Percentiles rank a stretch among this genome's conserved stretches.
These are phyloP conservation scores for Trialeurodes vaporariorum DNA, from an alignment of 1,140 invertebrate species.

Conservation along the genomic window DNA sequence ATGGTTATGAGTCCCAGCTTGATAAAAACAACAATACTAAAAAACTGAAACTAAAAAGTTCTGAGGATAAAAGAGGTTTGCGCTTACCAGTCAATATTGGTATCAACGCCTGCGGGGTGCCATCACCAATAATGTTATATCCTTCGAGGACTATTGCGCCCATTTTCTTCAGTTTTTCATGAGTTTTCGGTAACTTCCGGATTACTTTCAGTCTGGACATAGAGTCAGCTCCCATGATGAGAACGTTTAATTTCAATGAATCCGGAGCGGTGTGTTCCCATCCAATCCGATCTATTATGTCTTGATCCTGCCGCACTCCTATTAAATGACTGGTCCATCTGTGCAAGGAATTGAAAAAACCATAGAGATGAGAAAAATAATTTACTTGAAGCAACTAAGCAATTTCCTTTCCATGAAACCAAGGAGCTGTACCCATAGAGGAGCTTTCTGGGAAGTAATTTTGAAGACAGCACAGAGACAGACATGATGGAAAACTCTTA, in stretches of 20 bases:
- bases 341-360: too few species aligned
- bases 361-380: too few species aligned
- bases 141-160: conserved; percentile 58
- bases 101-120: conserved; percentile 83
- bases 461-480: too few species aligned
- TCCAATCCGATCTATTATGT: conserved; percentile 33
- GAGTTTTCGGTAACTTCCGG: conserved; percentile 69
- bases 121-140: conserved; percentile 87
- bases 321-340: conserved; percentile 47
- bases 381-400: too few species aligned
- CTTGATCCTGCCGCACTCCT: conserved; percentile 40
- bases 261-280: conserved; percentile 41
- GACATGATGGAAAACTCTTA: too few species aligned
- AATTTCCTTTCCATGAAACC: too few species aligned
- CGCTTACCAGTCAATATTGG: conserved; percentile 70
- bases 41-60: too few species aligned
- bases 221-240: conserved; percentile 88
- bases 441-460: too few species aligned
- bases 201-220: conserved; percentile 76
- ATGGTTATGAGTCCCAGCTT: too few species aligned
- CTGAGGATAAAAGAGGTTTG: too few species aligned
- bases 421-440: too few species aligned
- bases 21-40: too few species aligned
- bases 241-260: conserved; percentile 53
- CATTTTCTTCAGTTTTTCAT: conserved; percentile 59